Evolutionary conservation across 2,113 vertebrate species (phyloP).

Genomic region (Aplodontia rufa): DNA sequence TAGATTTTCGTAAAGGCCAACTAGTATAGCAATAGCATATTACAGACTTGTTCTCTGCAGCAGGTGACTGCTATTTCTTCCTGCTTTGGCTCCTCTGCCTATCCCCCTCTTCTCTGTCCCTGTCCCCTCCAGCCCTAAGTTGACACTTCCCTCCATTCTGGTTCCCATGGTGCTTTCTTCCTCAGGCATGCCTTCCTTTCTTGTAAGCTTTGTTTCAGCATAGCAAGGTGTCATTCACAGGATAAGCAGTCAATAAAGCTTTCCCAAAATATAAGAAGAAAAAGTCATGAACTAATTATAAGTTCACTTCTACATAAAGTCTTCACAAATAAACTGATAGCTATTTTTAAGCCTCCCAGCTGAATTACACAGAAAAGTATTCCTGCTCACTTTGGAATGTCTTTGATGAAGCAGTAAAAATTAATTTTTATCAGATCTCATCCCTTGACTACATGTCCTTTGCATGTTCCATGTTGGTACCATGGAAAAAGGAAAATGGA

Average conservation of each 20-base stretch:
- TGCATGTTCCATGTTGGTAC: neutral
- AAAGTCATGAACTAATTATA: neutral
- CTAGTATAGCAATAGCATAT: neutral
- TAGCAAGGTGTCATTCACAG: neutral
- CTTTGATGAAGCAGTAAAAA: constrained; percentile 17
- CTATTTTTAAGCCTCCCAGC: neutral
- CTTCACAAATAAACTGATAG: neutral
- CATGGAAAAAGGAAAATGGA: neutral
- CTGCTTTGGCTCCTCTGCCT: neutral
- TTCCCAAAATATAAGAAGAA: neutral
- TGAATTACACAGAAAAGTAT: neutral
- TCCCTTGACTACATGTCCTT: neutral
- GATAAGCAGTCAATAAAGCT: neutral
- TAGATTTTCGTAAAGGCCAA: neutral
- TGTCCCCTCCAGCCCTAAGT: neutral
- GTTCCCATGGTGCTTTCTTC: neutral
- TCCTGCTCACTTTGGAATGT: neutral
- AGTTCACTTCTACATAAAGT: neutral
- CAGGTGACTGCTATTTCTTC: neutral
- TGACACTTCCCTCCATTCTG: neutral
- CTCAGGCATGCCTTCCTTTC: neutral
- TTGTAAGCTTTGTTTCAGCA: neutral
- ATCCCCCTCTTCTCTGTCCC: neutral
- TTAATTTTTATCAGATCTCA: neutral
- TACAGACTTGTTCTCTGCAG: neutral